A percentile compares a stretch with the other conserved stretches of the same genome.
Conservation (phyloP, 2,888 invertebrate genomes). For the Tetragonisca angustula region DNA sequence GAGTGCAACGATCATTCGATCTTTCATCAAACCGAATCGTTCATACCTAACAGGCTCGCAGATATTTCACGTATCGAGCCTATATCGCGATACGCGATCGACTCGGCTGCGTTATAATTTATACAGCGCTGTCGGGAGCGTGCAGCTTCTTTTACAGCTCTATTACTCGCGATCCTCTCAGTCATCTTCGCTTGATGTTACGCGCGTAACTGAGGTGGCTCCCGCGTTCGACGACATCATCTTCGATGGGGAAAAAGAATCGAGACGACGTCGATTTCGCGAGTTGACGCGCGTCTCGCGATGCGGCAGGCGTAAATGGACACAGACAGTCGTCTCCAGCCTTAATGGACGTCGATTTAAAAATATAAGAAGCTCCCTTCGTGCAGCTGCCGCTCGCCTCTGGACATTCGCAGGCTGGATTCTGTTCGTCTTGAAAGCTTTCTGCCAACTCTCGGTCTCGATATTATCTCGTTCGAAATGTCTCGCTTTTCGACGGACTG, state of each 20-base stretch:
- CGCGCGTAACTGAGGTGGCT: not conserved
- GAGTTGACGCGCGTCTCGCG: conserved; percentile 14
- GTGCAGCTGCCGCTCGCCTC: not conserved
- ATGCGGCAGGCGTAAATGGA: conserved; percentile 11
- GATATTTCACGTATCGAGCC: conserved; percentile 21
- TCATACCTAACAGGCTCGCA: not conserved
- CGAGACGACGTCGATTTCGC: not conserved
- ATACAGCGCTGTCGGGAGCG: conserved; percentile 37
- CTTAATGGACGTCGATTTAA: conserved; percentile 33
- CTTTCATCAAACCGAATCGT: not conserved
- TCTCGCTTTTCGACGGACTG: not conserved
- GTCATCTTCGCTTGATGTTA: conserved; percentile 23
- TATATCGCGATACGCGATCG: conserved; percentile 33
- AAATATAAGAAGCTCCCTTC: conserved; percentile 29
- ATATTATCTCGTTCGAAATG: not conserved
- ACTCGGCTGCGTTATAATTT: conserved; percentile 41
- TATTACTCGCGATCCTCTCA: conserved; percentile 36
- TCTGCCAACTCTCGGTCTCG: not conserved
- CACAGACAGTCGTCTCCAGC: not conserved
- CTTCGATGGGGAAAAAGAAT: not conserved
- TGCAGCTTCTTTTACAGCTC: conserved; percentile 41
- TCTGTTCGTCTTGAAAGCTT: conserved; percentile 4
- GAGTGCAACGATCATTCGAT: not conserved
- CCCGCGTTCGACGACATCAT: not conserved
- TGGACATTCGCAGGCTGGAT: not conserved